Evolutionary conservation across 2,888 invertebrate species (phyloP).

Genomic region (Brenthis ino): DNA sequence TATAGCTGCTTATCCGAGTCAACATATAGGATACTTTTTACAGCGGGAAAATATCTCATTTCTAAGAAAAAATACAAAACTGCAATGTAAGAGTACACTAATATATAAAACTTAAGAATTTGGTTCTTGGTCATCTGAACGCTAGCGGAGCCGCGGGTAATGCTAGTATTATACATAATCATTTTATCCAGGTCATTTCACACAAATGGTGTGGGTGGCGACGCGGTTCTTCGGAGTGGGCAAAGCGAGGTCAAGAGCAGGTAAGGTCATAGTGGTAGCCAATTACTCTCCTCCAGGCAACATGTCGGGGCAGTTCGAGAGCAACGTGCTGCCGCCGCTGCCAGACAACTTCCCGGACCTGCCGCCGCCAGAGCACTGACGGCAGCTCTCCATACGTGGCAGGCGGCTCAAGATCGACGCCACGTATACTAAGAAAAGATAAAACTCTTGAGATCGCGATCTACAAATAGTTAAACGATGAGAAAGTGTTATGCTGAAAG

Average conservation of each 20-base stretch:
- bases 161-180: neutral
- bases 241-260: slow-evolving; percentile 89
- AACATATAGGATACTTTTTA: no score
- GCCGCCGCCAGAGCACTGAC: slow-evolving; percentile 68
- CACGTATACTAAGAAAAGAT: slow-evolving; percentile 49
- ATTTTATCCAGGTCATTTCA: slow-evolving; percentile 85
- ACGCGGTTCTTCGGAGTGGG: slow-evolving; percentile 91
- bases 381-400: slow-evolving; percentile 72
- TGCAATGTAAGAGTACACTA: no score
- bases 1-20: no score
- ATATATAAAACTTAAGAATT: no score
- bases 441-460: slow-evolving; percentile 10
- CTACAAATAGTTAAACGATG: neutral
- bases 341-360: slow-evolving; percentile 82
- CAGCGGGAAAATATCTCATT: no score
- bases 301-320: slow-evolving; percentile 86
- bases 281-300: slow-evolving; percentile 93
- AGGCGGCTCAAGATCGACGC: slow-evolving; percentile 67
- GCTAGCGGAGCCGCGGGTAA: no score
- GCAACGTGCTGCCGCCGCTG: slow-evolving; percentile 89
- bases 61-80: no score
- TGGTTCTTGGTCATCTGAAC: no score
- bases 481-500: no score
- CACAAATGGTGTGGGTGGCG: slow-evolving; percentile 92
- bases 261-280: slow-evolving; percentile 91